Percentiles rank a stretch among this genome's conserved stretches.
phyloP scores from a whole-genome alignment of 2,888 invertebrate species.

The Oxycera nigricornis region DNA sequence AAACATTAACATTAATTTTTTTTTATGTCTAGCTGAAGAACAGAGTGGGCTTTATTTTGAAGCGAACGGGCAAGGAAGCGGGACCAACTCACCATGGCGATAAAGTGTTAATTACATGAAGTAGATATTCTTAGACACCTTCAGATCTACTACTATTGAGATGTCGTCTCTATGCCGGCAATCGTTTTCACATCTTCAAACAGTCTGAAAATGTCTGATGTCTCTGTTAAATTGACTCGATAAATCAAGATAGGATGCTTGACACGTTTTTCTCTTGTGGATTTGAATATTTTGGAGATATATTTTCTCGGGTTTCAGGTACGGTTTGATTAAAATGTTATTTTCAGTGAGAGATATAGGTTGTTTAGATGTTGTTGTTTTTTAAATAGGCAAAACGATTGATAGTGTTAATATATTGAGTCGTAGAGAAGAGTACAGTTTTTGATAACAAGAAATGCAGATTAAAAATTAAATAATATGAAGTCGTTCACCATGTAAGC shows the following conservation, averaged over 20 bases:
- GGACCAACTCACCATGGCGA: no score
- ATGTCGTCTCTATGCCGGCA: slow-evolving; percentile 1
- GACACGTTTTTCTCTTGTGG: slow-evolving; percentile 22
- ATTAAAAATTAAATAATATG: no score
- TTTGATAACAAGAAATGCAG: no score
- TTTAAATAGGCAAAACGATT: no score
- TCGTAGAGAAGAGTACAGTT: no score
- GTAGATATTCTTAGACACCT: slow-evolving; percentile 27
- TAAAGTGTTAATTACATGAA: slow-evolving; percentile 30
- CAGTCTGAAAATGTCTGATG: slow-evolving; percentile 1
- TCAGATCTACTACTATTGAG: slow-evolving; percentile 13
- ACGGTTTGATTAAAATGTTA: slow-evolving; percentile 16
- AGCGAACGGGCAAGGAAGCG: no score
- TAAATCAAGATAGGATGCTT: slow-evolving; percentile 34
- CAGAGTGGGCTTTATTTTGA: no score
- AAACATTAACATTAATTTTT: slow-evolving; percentile 5
- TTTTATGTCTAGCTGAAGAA: neutral
- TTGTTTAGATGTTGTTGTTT: neutral
- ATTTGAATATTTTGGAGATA: slow-evolving; percentile 25
- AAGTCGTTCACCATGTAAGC: no score
- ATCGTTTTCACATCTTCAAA: neutral
- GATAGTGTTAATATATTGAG: no score
- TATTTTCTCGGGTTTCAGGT: neutral
- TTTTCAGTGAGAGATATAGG: neutral
- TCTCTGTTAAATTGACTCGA: slow-evolving; percentile 14